These are phyloP conservation scores for Temnothorax unifasciatus DNA, from an alignment of 2,888 invertebrate genomes.

Conservation along the genomic window DNA sequence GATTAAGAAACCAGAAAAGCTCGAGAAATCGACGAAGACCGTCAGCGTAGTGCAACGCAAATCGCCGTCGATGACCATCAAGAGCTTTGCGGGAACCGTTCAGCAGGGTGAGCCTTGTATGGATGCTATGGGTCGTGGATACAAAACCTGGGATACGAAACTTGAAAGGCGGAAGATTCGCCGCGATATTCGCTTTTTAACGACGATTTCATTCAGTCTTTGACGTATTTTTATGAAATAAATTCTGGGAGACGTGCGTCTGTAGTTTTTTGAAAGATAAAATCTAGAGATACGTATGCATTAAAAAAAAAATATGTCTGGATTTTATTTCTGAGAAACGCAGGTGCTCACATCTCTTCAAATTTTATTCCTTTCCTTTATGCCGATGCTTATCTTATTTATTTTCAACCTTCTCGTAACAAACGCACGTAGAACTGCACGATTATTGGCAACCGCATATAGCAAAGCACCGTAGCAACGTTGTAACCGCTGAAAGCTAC, in stretches of 20 bases:
- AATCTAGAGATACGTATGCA: background rate
- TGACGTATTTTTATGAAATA: background rate
- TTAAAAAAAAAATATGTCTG: background rate
- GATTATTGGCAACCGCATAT: background rate
- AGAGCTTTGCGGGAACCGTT: conserved; percentile 69
- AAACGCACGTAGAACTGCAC: background rate
- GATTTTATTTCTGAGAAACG: background rate
- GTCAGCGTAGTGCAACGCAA: conserved; percentile 80
- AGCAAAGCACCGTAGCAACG: background rate
- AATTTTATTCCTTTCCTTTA: background rate
- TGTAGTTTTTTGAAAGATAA: background rate
- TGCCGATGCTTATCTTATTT: background rate
- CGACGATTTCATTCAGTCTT: no score
- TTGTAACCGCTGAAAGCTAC: background rate
- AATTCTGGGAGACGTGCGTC: background rate
- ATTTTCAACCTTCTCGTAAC: background rate
- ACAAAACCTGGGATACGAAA: conserved; percentile 5
- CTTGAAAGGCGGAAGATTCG: background rate
- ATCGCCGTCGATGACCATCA: conserved; percentile 82
- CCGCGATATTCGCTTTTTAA: background rate
- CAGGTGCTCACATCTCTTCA: background rate
- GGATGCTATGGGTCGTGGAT: background rate
- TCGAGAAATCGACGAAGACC: conserved; percentile 77
- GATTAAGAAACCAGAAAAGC: conserved; percentile 73
- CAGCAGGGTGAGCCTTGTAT: conserved; percentile 73